phyloP scores from a whole-genome alignment of 2,888 invertebrate genomes.

The Lissonota sp. region DNA sequence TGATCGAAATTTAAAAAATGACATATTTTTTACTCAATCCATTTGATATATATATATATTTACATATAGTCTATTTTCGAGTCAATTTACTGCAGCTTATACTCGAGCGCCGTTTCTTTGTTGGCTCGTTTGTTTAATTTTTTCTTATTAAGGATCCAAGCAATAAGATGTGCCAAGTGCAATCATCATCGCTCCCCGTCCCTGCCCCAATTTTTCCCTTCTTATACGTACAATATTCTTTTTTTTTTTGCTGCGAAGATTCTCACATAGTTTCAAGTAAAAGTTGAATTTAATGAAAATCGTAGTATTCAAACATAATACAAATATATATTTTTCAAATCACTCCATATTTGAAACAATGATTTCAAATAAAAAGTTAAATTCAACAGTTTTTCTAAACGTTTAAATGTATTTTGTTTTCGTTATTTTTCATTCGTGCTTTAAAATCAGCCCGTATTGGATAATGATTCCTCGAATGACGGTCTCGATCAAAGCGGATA shows the following conservation, averaged over 20 bases:
- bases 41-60: constrained; percentile 44
- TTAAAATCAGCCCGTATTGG: background rate
- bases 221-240: constrained; percentile 53
- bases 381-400: too few species aligned
- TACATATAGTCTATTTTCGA: constrained; percentile 55
- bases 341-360: too few species aligned
- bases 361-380: too few species aligned
- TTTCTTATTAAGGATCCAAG: constrained; percentile 45
- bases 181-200: constrained; percentile 44
- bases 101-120: constrained; percentile 47
- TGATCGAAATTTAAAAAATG: constrained; percentile 11
- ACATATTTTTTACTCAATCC: constrained; percentile 47
- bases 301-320: too few species aligned
- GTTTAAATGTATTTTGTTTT: too few species aligned
- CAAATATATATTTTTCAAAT: too few species aligned
- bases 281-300: too few species aligned
- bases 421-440: too few species aligned
- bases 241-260: background rate
- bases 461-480: constrained; percentile 15
- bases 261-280: background rate
- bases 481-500: constrained; percentile 35
- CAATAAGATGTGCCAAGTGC: constrained; percentile 62
- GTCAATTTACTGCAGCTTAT: constrained; percentile 45
- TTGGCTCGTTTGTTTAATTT: constrained; percentile 43
- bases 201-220: background rate